Percentiles rank a stretch among this genome's conserved stretches.
Conservation (phyloP, 2,888 invertebrate genomes). For the Scaptomyza parva region DNA sequence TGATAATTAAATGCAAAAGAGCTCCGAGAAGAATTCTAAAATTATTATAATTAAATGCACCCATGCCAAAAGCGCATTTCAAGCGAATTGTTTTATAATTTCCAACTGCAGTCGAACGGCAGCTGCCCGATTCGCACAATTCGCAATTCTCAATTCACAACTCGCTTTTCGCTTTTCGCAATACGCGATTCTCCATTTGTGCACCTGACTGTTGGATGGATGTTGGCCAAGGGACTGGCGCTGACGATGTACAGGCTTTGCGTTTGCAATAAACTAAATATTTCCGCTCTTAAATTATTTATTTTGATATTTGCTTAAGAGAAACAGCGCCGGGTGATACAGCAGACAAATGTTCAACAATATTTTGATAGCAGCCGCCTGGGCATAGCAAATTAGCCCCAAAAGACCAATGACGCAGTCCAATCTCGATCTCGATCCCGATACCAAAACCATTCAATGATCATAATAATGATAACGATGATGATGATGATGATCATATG, state of each 20-base stretch:
- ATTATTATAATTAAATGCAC: conserved; percentile 79
- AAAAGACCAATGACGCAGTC: conserved; percentile 49
- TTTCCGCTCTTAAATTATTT: conserved; percentile 82
- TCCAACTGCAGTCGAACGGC: conserved; percentile 44
- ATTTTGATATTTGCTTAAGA: conserved; percentile 66
- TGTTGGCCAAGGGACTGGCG: background rate
- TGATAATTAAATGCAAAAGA: conserved; percentile 75
- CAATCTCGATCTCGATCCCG: conserved; percentile 36
- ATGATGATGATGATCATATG: conserved; percentile 28
- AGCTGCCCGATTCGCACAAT: conserved; percentile 46
- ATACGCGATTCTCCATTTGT: conserved; percentile 26
- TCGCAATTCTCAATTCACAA: conserved; percentile 5
- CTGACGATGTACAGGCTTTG: conserved; percentile 17
- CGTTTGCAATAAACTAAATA: conserved; percentile 82
- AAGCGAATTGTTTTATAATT: conserved; percentile 78
- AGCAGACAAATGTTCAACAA: conserved; percentile 73
- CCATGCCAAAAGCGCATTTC: conserved; percentile 72
- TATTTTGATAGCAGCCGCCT: conserved; percentile 73
- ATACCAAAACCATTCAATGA: conserved; percentile 30
- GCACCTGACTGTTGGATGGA: conserved; percentile 46
- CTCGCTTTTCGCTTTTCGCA: conserved; percentile 2
- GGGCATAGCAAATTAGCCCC: conserved; percentile 77
- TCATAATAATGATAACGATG: conserved; percentile 18
- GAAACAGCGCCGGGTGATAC: conserved; percentile 38
- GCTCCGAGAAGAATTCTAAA: conserved; percentile 45